Evolutionary conservation across 2,888 invertebrate genomes (phyloP).

Genomic region (Drosophila histrio): DNA sequence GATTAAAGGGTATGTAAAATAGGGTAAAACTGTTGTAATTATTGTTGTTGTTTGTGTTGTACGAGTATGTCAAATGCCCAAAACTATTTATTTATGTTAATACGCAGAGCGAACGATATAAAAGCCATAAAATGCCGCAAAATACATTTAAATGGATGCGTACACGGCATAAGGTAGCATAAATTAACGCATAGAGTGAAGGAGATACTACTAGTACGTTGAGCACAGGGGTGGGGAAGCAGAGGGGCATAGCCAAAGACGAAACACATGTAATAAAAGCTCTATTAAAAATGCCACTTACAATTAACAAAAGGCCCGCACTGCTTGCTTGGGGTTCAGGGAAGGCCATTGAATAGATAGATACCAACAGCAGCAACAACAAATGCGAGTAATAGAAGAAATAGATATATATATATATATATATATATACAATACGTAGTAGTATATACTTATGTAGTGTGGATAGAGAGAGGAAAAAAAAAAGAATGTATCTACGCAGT

Average conservation of each 20-base stretch:
- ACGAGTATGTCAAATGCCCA: conserved; percentile 36
- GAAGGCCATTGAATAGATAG: conserved; percentile 47
- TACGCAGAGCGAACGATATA: conserved; percentile 52
- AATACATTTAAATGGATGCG: conserved; percentile 61
- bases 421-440: background rate
- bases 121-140: conserved; percentile 56
- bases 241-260: conserved; percentile 26
- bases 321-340: conserved; percentile 39
- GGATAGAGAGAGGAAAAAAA: conserved; percentile 6
- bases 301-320: conserved; percentile 70
- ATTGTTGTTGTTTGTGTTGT: conserved; percentile 11
- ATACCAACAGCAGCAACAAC: conserved; percentile 21
- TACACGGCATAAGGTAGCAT: conserved; percentile 54
- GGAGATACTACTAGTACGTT: background rate
- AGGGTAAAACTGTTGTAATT: conserved; percentile 35
- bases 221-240: background rate
- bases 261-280: conserved; percentile 56
- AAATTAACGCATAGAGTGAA: conserved; percentile 46
- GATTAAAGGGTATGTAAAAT: conserved; percentile 2
- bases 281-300: conserved; percentile 72
- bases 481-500: conserved; percentile 69
- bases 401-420: conserved; percentile 30
- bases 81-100: conserved; percentile 50
- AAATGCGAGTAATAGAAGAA: conserved; percentile 18
- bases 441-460: background rate